phyloP scores from a whole-genome alignment of 2,797 vertebrate species.

The Notamacropus eugenii region DNA sequence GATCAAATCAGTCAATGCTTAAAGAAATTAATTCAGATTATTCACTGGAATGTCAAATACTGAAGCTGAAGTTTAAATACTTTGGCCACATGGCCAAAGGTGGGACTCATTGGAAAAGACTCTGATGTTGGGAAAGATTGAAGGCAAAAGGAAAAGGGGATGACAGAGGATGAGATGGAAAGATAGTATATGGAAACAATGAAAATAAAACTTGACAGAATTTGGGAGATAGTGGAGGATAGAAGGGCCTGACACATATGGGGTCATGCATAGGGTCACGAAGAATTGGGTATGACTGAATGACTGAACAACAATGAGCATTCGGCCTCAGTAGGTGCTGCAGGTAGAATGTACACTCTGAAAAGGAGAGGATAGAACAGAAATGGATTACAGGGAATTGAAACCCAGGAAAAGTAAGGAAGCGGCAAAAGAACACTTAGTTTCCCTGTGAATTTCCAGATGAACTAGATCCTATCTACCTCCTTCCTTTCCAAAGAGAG shows the following conservation, averaged over 20 bases:
- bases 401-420: not conserved
- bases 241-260: not conserved
- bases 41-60: not conserved
- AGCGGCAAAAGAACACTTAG: not conserved
- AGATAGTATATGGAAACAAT: not conserved
- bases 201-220: not conserved
- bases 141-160: not conserved
- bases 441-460: not conserved
- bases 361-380: not conserved
- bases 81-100: not conserved
- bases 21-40: not conserved
- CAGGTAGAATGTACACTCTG: not conserved
- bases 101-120: not conserved
- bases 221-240: not conserved
- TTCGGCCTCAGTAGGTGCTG: not conserved
- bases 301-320: not conserved
- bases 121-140: not conserved
- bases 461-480: not conserved
- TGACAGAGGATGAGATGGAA: not conserved
- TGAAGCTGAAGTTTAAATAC: not conserved
- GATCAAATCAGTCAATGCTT: not conserved
- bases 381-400: not conserved
- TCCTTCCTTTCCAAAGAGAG: not conserved
- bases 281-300: not conserved
- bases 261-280: no score